Base-by-base conservation (phyloP, 2,888 invertebrate genomes). In the Cheilosia scutellata region DNA sequence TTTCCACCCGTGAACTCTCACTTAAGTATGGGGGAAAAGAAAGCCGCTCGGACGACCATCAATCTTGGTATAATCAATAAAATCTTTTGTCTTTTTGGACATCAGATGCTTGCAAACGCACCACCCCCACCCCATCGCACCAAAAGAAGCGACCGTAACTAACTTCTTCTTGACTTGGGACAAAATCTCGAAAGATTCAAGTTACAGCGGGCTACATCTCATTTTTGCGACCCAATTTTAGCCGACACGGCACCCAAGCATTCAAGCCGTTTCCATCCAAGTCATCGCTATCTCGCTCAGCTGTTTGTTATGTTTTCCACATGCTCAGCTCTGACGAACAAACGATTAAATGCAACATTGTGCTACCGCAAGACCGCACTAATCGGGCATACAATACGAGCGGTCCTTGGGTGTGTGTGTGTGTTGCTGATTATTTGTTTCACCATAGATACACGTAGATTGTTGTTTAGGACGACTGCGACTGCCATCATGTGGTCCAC, bases 211-310 rank as follows among this genome's bases (percentile, higher is more conserved):
- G 37, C 42, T 70, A 71, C 65, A 27, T 82, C 77, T 72, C 66
- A 37, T 66, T 71, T 49, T 72, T 44, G 79, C 79, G 83, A 83
- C 83, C 83, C 68, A 83, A 83, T 79, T 83, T 83, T 51, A 33
- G 11, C 58, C 66, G 78, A 83, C 74, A 74, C 77, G 68, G 70
- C 82, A 82, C 49, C 47, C 57, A 66, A 33, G 33, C 58, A 62
- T 66, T 60, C 55, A 62, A 62, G 53, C 62, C 44, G 27, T 27
- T 37, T 33, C 57, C 37, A 20, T 57, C 51, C 13, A 29, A 60
- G 55, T 27, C 74, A 65, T 65, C 65, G 33, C 57, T 13, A 6
- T 37, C 11, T 13, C 11, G 13, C 25, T 70, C 63, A 76, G 68
- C 75, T 80, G 80, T 78, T 63, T 27, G 31, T 47, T 42, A 49